A percentile compares a stretch with the other conserved stretches of the same genome.
phyloP scores from a whole-genome alignment of 2,888 invertebrate genomes.

The Acleris laterana region DNA sequence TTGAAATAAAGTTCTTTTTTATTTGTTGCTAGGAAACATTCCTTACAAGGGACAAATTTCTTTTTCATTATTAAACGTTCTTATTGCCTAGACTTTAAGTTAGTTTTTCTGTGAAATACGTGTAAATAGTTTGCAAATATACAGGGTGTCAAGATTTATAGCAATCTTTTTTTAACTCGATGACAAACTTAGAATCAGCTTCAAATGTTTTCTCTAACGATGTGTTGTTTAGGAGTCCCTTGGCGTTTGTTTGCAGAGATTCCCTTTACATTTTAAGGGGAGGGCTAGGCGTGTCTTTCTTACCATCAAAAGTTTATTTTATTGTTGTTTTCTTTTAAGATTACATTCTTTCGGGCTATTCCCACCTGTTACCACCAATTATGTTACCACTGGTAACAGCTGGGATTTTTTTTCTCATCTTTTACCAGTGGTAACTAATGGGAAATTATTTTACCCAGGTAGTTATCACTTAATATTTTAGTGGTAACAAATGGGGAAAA shows the following conservation, averaged over 20 bases:
- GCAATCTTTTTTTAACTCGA: constrained; percentile 66
- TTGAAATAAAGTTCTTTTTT: constrained; percentile 46
- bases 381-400: too few species aligned
- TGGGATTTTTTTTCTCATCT: too few species aligned
- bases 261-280: constrained; percentile 43
- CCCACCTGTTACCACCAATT: too few species aligned
- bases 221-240: constrained; percentile 60
- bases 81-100: neutral
- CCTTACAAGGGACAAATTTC: neutral
- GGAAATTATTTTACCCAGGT: too few species aligned
- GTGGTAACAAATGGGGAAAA: too few species aligned
- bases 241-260: constrained; percentile 56
- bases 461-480: too few species aligned
- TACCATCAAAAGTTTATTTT: constrained; percentile 14
- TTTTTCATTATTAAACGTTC: neutral
- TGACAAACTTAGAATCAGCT: constrained; percentile 68
- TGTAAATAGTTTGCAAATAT: constrained; percentile 10
- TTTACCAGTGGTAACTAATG: too few species aligned
- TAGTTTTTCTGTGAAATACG: neutral
- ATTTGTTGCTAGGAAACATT: neutral
- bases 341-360: too few species aligned
- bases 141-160: constrained; percentile 44
- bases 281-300: constrained; percentile 14
- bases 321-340: constrained; percentile 21
- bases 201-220: constrained; percentile 61